A percentile compares a stretch with the other conserved stretches of the same genome.
phyloP scores from a whole-genome alignment of 2,888 invertebrate species.

The Drosophila trichaetosa region DNA sequence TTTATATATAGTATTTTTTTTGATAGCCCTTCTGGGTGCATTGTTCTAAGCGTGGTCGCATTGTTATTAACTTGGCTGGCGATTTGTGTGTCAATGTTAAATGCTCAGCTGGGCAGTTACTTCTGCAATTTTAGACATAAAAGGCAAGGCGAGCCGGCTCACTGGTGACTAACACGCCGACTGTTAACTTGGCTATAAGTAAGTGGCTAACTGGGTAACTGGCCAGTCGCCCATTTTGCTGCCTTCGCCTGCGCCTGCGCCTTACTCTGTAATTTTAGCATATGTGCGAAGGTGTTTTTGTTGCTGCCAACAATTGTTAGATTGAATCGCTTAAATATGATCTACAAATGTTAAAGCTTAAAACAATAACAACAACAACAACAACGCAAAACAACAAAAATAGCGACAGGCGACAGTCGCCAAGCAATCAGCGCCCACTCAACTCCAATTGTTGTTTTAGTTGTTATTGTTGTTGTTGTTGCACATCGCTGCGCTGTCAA shows the following conservation, averaged over 20 bases:
- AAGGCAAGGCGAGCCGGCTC: conserved; percentile 69
- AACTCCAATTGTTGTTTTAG: conserved; percentile 43
- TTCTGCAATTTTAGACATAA: conserved; percentile 82
- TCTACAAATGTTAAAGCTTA: conserved; percentile 73
- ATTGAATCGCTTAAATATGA: conserved; percentile 78
- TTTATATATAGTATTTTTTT: conserved; percentile 17
- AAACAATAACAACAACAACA: conserved; percentile 35
- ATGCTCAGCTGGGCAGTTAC: conserved; percentile 66
- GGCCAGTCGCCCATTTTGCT: conserved; percentile 47
- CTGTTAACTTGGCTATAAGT: conserved; percentile 12
- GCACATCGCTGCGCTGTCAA: conserved; percentile 64
- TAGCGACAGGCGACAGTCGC: conserved; percentile 54
- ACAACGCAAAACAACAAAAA: conserved; percentile 9
- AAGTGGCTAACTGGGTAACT: conserved; percentile 41
- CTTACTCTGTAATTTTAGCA: conserved; percentile 78
- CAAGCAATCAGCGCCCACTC: conserved; percentile 68
- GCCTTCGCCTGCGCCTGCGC: conserved; percentile 30
- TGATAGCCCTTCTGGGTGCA: conserved; percentile 46
- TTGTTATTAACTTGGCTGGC: conserved; percentile 62
- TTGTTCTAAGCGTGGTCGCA: conserved; percentile 47
- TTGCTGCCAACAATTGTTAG: conserved; percentile 66
- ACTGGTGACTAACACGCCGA: conserved; percentile 54
- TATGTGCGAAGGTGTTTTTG: conserved; percentile 81
- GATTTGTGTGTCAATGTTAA: conserved; percentile 84
- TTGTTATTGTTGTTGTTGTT: conserved; percentile 41